Base-by-base conservation (phyloP, 2,797 vertebrate genomes). In the Lutjanus campechanus region DNA sequence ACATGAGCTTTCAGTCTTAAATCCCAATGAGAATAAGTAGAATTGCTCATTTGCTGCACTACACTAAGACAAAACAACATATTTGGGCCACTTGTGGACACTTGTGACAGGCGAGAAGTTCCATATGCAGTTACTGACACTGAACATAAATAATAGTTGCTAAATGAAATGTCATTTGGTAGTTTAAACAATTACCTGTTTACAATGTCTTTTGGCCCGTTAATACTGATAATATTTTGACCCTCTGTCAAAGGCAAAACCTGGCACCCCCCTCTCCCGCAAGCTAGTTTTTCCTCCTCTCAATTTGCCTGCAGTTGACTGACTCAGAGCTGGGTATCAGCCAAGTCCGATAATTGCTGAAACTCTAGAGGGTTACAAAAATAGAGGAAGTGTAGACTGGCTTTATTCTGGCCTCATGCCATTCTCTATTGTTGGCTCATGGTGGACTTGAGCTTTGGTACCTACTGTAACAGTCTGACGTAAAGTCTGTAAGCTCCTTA, bases 341-440 rank as follows among this genome's bases (percentile, higher is more conserved):
- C 77, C 71, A 81, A 47, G 40, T 17, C 20, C 6, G 7, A 55
- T 85, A 76, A 85, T 72, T 79, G 69, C 73, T 53, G 40, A 9
- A 71, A 64, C 54, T 56, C 20, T n/a, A 71, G 43, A 65, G 75
- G 76, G 11, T 73, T 51, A 41, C 73, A 56, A 67, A 84, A 81
- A 72, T 60, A 75, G 53, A 79, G 43, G 20, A 85, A 79, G 40
- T 76, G 43, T 67, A 50, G 69, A 29, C 72, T 50, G 56, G 62
- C 51, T 86, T 83, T 71, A 55, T 46, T 85, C 40, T 87, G 79
- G 77, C 72, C 50, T 63, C 9, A 22, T 79, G 74, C 68, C 75
- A 60, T 41, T 71, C 20, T 67, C 62, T 73, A n/a, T 54, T 81
- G 65, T 77, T 83, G 69, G 73, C 77, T 78, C 47, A 68, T 17